Conservation (phyloP, 2,888 invertebrate genomes). For the Plusia festucae region DNA sequence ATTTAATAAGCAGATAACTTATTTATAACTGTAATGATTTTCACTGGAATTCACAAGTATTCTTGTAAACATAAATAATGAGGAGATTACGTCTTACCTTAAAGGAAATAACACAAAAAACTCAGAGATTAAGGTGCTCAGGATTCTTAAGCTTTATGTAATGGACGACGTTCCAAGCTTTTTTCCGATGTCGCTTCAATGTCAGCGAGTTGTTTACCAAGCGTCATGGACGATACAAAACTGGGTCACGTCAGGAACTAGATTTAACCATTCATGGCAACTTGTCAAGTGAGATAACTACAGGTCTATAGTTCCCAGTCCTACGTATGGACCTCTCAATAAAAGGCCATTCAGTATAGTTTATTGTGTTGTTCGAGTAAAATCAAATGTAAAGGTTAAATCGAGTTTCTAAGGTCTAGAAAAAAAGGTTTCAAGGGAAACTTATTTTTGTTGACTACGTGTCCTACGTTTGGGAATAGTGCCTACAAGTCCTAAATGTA, state of each 20-base stretch:
- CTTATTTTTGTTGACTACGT: slow-evolving; percentile 27
- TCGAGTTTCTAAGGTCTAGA: slow-evolving; percentile 6
- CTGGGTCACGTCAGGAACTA: slow-evolving; percentile 50
- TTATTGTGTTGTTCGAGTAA: slow-evolving; percentile 22
- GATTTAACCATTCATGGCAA: slow-evolving; percentile 39
- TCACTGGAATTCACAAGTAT: not conserved
- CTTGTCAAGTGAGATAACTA: slow-evolving; percentile 19
- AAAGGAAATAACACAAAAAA: not conserved
- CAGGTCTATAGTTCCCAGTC: slow-evolving; percentile 26
- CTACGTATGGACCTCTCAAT: slow-evolving; percentile 14
- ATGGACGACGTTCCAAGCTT: not conserved
- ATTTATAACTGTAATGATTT: not conserved
- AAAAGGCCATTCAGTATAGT: slow-evolving; percentile 8
- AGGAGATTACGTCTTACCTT: not conserved
- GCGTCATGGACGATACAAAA: slow-evolving; percentile 43
- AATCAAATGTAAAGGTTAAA: slow-evolving; percentile 12
- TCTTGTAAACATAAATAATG: not conserved
- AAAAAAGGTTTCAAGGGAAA: slow-evolving; percentile 20
- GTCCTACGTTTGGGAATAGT: slow-evolving; percentile 14
- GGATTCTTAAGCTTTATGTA: not conserved
- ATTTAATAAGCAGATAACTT: not conserved
- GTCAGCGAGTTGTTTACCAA: slow-evolving; percentile 40
- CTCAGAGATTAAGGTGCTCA: not conserved
- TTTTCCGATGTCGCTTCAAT: slow-evolving; percentile 23
- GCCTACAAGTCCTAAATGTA: slow-evolving; percentile 26